These are phyloP conservation scores for Coenonympha glycerion DNA, from an alignment of 2,888 invertebrate species.

Conservation along the genomic window DNA sequence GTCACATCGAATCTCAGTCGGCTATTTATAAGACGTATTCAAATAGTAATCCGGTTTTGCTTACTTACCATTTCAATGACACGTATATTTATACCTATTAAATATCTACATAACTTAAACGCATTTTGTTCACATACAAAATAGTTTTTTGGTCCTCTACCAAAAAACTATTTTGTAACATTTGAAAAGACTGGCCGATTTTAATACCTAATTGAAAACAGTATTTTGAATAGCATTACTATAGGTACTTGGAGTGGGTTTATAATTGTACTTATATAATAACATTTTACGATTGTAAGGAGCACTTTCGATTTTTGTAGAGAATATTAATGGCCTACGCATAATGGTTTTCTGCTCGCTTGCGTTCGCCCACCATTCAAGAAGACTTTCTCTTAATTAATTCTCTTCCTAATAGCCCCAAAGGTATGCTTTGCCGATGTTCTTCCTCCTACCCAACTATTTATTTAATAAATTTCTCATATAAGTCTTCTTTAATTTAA, in stretches of 20 bases:
- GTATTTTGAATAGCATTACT: no score
- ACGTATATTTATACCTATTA: no score
- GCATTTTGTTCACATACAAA: no score
- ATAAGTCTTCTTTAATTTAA: no score
- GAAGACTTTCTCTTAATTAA: conserved; percentile 54
- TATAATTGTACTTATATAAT: no score
- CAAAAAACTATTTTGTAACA: no score
- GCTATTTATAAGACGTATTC: not conserved
- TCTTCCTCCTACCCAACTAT: not conserved
- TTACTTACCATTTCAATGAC: not conserved
- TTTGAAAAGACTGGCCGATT: no score
- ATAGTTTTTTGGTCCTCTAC: no score
- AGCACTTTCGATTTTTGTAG: conserved; percentile 40
- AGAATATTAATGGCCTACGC: conserved; percentile 52
- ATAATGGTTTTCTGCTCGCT: conserved; percentile 43
- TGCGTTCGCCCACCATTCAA: conserved; percentile 36
- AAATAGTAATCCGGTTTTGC: not conserved
- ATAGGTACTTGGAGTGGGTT: no score
- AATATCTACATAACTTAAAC: no score
- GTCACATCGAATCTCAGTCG: not conserved
- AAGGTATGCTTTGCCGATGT: conserved; percentile 5
- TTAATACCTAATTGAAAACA: no score
- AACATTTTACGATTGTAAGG: conserved; percentile 27
- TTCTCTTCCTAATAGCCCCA: conserved; percentile 31
- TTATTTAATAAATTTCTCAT: not conserved